phyloP scores from a whole-genome alignment of 2,113 vertebrate genomes.

The Dipodomys ordii region DNA sequence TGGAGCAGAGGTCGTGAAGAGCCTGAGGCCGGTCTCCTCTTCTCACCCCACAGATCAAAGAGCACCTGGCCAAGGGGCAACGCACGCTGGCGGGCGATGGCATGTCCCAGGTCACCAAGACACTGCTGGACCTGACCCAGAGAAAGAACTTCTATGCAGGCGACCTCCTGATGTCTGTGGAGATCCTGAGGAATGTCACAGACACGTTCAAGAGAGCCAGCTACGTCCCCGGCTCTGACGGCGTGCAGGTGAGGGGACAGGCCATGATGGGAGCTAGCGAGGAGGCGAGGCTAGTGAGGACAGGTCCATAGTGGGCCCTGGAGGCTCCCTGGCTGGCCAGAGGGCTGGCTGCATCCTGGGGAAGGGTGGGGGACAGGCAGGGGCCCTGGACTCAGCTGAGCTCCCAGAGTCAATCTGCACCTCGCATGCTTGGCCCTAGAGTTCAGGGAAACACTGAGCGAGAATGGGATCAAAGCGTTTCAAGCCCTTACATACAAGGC shows the following conservation, averaged over 20 bases:
- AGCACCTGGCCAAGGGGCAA: constrained; percentile 98
- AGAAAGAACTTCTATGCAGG: constrained; percentile 98
- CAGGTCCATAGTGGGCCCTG: too few relatives aligned
- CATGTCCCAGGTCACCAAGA: constrained; percentile 99
- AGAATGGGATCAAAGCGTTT: constrained; percentile 1
- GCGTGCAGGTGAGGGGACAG: constrained; percentile 93
- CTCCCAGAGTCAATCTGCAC: background rate
- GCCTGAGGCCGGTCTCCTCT: constrained; percentile 82
- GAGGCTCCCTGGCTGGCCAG: too few relatives aligned
- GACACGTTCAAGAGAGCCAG: constrained; percentile 98
- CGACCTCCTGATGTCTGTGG: constrained; percentile 97
- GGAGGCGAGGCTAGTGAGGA: too few relatives aligned
- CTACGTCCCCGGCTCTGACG: constrained; percentile 97
- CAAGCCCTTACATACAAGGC: constrained; percentile 44
- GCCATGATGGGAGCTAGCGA: too few relatives aligned
- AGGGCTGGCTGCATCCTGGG: too few relatives aligned
- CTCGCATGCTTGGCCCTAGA: background rate
- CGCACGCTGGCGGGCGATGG: constrained; percentile 95
- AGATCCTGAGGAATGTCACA: constrained; percentile 99
- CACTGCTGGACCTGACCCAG: constrained; percentile 97
- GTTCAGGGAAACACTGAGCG: constrained; percentile 8
- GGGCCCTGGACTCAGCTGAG: too few relatives aligned
- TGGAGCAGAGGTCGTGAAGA: constrained; percentile 68
- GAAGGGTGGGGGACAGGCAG: too few relatives aligned
- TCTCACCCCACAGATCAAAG: constrained; percentile 93